Evolutionary conservation across 2,888 invertebrate species (phyloP).

Genomic region (Polydrusus tereticollis): DNA sequence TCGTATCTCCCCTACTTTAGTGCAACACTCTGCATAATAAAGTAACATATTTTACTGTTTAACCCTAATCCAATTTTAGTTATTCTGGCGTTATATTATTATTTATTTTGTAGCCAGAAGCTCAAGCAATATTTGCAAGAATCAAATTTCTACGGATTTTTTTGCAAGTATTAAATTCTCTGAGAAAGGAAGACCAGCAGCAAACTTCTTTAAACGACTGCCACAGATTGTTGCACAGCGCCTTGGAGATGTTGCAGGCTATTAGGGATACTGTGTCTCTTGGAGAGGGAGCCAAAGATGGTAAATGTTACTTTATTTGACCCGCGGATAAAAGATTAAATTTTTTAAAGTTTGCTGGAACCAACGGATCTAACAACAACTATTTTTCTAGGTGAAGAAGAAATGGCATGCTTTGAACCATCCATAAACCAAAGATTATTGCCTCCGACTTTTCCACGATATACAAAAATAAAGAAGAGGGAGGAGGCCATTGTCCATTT

Average conservation of each 20-base stretch:
- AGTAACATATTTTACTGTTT: background rate
- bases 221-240: conserved; percentile 83
- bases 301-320: conserved; percentile 40
- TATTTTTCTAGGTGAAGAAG: conserved; percentile 75
- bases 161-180: conserved; percentile 82
- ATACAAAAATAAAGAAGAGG: conserved; percentile 89
- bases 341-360: too few relatives aligned
- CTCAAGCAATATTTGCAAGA: conserved; percentile 80
- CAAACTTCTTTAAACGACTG: conserved; percentile 78
- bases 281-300: conserved; percentile 72
- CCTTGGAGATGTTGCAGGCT: conserved; percentile 85
- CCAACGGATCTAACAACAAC: background rate
- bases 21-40: too few relatives aligned
- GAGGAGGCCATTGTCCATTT: conserved; percentile 85
- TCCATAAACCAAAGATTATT: conserved; percentile 94
- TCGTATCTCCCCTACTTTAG: too few relatives aligned
- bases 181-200: conserved; percentile 70
- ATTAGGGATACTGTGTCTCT: conserved; percentile 82
- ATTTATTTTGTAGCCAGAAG: conserved; percentile 66
- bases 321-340: too few relatives aligned
- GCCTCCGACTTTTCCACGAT: conserved; percentile 98
- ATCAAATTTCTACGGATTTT: conserved; percentile 90
- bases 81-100: conserved; percentile 43
- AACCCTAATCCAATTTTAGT: background rate
- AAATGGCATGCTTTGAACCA: conserved; percentile 95